Evolutionary conservation across 2,888 invertebrate species (phyloP).

Genomic region (Drosophila parthenogenetica): DNA sequence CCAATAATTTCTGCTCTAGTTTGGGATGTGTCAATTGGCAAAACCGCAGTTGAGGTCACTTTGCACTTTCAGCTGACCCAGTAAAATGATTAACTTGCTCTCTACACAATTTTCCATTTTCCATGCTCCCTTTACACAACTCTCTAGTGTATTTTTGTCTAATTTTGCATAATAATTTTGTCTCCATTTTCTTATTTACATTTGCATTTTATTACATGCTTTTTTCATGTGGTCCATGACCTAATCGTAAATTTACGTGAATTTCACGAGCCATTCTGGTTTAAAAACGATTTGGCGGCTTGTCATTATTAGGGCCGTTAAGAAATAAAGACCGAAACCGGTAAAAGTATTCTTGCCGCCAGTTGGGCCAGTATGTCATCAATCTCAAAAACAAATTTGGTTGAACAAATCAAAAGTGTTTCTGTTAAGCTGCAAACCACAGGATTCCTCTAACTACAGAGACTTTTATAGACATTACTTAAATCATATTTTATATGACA

Average conservation of each 20-base stretch:
- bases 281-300: slow-evolving; percentile 10
- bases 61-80: slow-evolving; percentile 60
- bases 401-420: no score
- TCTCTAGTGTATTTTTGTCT: neutral
- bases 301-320: slow-evolving; percentile 24
- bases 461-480: no score
- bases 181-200: slow-evolving; percentile 8
- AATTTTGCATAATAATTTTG: slow-evolving; percentile 3
- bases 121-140: neutral
- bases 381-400: no score
- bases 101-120: slow-evolving; percentile 5
- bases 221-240: slow-evolving; percentile 31
- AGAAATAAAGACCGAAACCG: neutral
- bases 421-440: no score
- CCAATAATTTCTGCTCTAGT: slow-evolving; percentile 8
- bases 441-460: no score
- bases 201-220: slow-evolving; percentile 22
- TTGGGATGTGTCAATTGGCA: slow-evolving; percentile 47
- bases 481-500: no score
- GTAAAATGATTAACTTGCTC: slow-evolving; percentile 71
- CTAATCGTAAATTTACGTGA: slow-evolving; percentile 56
- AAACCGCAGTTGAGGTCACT: slow-evolving; percentile 29
- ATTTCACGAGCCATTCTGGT: slow-evolving; percentile 37
- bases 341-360: no score
- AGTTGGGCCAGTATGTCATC: no score